Conservation (phyloP, 1,140 invertebrate genomes). For the Amyelois transitella region DNA sequence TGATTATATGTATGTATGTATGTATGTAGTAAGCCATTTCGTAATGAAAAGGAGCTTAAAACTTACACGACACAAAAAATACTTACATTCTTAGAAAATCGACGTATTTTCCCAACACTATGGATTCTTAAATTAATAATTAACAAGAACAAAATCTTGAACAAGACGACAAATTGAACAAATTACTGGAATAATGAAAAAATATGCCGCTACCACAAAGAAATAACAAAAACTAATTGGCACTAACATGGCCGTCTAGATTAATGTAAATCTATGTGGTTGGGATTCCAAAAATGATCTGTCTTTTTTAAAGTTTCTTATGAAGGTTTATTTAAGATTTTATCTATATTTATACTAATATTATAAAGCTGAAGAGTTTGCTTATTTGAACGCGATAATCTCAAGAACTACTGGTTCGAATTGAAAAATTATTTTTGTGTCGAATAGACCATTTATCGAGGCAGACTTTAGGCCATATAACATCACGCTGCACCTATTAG, state of each 20-base stretch:
- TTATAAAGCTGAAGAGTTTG: too few relatives aligned
- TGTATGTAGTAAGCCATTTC: too few relatives aligned
- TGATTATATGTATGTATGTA: too few relatives aligned
- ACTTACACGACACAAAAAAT: neutral
- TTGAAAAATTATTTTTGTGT: too few relatives aligned
- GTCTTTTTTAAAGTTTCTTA: too few relatives aligned
- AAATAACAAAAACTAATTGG: slow-evolving; percentile 51
- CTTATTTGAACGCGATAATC: too few relatives aligned
- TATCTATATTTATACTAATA: too few relatives aligned
- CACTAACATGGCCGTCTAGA: slow-evolving; percentile 31
- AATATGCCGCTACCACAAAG: slow-evolving; percentile 24
- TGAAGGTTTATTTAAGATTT: too few relatives aligned
- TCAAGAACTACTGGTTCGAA: too few relatives aligned
- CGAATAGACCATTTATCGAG: too few relatives aligned
- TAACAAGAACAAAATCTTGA: slow-evolving; percentile 1
- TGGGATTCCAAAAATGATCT: slow-evolving; percentile 18
- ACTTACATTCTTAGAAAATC: neutral
- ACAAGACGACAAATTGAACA: slow-evolving; percentile 4
- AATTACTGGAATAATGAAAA: slow-evolving; percentile 27
- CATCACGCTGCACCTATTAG: too few relatives aligned
- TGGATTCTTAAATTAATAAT: neutral
- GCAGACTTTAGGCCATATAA: too few relatives aligned
- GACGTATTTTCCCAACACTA: neutral
- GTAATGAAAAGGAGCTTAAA: neutral
- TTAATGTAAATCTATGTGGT: slow-evolving; percentile 12